Evolutionary conservation across 2,888 invertebrate species (phyloP).

Genomic region (Nycteola revayana): DNA sequence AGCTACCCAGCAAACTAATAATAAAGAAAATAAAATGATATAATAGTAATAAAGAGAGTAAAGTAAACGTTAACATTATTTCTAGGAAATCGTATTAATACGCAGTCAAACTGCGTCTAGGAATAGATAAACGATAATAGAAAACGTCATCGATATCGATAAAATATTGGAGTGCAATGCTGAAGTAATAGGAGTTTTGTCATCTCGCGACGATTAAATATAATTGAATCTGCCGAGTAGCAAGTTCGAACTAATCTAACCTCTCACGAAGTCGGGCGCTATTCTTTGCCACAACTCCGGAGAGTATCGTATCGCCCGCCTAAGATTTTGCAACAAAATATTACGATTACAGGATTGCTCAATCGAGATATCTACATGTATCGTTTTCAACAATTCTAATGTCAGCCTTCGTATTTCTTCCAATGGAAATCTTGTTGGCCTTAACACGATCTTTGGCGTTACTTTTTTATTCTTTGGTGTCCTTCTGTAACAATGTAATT

Average conservation of each 20-base stretch:
- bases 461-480: too few species aligned
- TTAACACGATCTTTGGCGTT: slow-evolving; percentile 17
- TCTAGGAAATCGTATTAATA: slow-evolving; percentile 14
- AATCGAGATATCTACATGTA: slow-evolving; percentile 28
- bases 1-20: too few species aligned
- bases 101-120: slow-evolving; percentile 28
- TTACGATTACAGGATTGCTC: slow-evolving; percentile 44
- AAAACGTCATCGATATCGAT: slow-evolving; percentile 41
- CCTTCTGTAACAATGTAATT: too few species aligned
- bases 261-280: slow-evolving; percentile 55
- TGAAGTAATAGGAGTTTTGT: slow-evolving; percentile 52
- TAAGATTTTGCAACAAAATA: slow-evolving; percentile 48
- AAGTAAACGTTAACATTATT: too few species aligned
- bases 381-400: slow-evolving; percentile 28
- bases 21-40: too few species aligned
- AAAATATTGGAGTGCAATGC: slow-evolving; percentile 32
- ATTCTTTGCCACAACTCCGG: slow-evolving; percentile 54
- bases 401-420: slow-evolving; percentile 20
- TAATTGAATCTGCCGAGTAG: slow-evolving; percentile 62
- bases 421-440: slow-evolving; percentile 24
- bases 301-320: slow-evolving; percentile 38
- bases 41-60: too few species aligned
- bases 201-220: slow-evolving; percentile 57
- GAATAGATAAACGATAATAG: slow-evolving; percentile 37
- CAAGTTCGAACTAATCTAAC: slow-evolving; percentile 56